Base-by-base conservation (phyloP, 2,113 vertebrate species). In the Rhynchopsitta pachyrhyncha region DNA sequence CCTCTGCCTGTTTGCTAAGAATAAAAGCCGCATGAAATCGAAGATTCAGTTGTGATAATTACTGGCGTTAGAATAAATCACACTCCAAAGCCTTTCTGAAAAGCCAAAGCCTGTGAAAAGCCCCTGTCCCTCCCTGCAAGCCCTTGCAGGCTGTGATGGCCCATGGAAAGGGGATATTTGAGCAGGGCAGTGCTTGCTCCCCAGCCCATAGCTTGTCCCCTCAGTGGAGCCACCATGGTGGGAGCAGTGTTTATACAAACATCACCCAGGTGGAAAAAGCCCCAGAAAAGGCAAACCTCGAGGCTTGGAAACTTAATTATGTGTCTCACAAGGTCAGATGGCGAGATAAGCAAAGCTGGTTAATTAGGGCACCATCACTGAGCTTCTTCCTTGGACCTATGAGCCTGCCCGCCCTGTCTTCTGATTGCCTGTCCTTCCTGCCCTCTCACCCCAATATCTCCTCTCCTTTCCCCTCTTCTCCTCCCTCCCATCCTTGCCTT, bases 31-130 rank as follows among this genome's bases (percentile, higher is more conserved):
- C 52, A 12, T 33, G 10, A 82, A 96, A 91, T 59, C 4, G 5
- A 96, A 96, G 91, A 96, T 95, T 87, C 81, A 86, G 94, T 95
- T 67, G 89, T 10, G 90, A 82, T 95, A 96, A 97, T 79, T 95
- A 83, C 63, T n/a, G 3, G 69, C 39, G n/a, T 96, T 92, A 85
- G 95, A 95, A 95, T 93, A 80, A 77, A 95, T 82, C 5, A 3
- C 18, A 73, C 64, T 86, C 79, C 55, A 92, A 92, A 94, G 71
- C 29, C 68, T 88, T 75, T 86, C 50, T 52, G 47, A 73, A 75
- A 88, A 94, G 31, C 16, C 52, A 90, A 93, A 94, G 53, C 49
- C 35, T 87, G 76, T 93, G 71, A 37, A 83, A 90, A 84, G 33
- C 47, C 47, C 68, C 74, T 2, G 0, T 55, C 62, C 66, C 69